Base-by-base conservation (phyloP, 2,797 vertebrate species). In the Neomorphus geoffroyi region DNA sequence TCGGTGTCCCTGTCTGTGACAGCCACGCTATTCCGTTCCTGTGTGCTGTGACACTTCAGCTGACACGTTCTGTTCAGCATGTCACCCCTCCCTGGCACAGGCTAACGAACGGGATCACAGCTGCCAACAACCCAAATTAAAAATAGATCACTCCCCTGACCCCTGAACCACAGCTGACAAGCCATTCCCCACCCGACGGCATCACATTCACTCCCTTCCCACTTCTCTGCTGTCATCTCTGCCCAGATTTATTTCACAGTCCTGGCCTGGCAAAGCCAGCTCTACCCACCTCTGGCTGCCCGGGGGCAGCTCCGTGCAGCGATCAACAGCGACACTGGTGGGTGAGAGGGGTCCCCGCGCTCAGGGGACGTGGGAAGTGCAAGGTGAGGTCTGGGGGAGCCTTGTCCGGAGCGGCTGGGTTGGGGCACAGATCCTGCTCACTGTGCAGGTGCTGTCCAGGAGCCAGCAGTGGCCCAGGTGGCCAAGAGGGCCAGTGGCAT, bases 121-220 rank as follows among this genome's bases (percentile, higher is more conserved):
- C 58, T 93, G 87, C 51, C 90, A 85, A 32, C 28, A 75, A 41
- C 15, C 71, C 80, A 90, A 94, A 96, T 93, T 94, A 85, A 94
- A 96, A 93, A 93, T 69, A 94, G 96, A 95, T 95, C 91, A 92
- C 60, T n/a, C 41, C 12, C 1, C 26, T 79, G 70, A 87, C 80
- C 94, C 88, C 51, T 15, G 23, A 91, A 22, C 61, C 54, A 66
- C 13, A 4, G 74, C 35, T 95, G 89, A 91, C 80, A 86, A 32
- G 39, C 35, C 84, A 41, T 15, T 61, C 69, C 54, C 80, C 53
- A 72, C 33, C 16, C 24, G 1, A 56, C 8, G 11, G 85, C 91
- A 57, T 1, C 0, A 1, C 6, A 13, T 24, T 24, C 8, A 5
- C 37, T 48, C 53, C 51, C 46, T 41, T 26, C 35, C 50, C 74